These are phyloP conservation scores for Oxycera nigricornis DNA, from an alignment of 2,888 invertebrate genomes.

Conservation along the genomic window DNA sequence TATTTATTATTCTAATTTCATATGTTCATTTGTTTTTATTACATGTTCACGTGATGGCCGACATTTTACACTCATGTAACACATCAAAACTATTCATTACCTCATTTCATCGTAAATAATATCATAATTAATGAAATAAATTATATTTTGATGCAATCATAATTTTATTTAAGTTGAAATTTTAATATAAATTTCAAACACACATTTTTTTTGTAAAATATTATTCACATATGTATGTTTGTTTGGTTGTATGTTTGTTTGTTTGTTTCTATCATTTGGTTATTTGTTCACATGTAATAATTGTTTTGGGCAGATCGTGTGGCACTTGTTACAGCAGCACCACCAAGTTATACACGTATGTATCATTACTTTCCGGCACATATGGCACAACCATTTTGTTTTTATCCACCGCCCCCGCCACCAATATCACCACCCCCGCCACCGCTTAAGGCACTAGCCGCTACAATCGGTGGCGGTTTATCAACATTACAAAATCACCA, in stretches of 20 bases:
- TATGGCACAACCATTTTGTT: constrained; percentile 64
- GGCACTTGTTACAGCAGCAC: constrained; percentile 68
- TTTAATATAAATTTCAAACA: not conserved
- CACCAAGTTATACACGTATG: constrained; percentile 69
- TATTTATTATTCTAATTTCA: constrained; percentile 23
- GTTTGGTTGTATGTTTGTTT: not conserved
- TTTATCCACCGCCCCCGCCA: constrained; percentile 62
- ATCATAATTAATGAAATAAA: constrained; percentile 18
- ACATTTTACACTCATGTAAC: not conserved
- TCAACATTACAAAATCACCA: constrained; percentile 22
- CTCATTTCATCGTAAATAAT: constrained; percentile 13
- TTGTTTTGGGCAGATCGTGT: constrained; percentile 67
- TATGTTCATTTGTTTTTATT: constrained; percentile 25
- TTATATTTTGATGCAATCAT: not conserved
- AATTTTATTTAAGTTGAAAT: not conserved
- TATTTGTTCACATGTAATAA: constrained; percentile 21
- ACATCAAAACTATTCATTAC: not conserved
- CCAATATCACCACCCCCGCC: constrained; percentile 54
- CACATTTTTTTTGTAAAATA: constrained; percentile 35
- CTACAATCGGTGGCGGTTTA: constrained; percentile 36
- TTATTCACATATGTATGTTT: not conserved
- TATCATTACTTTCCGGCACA: constrained; percentile 68
- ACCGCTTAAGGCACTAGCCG: constrained; percentile 58
- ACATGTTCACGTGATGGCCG: constrained; percentile 10
- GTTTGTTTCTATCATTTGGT: constrained; percentile 8